Base-by-base conservation (phyloP, 2,888 invertebrate species). In the Diachrysia chrysitis region DNA sequence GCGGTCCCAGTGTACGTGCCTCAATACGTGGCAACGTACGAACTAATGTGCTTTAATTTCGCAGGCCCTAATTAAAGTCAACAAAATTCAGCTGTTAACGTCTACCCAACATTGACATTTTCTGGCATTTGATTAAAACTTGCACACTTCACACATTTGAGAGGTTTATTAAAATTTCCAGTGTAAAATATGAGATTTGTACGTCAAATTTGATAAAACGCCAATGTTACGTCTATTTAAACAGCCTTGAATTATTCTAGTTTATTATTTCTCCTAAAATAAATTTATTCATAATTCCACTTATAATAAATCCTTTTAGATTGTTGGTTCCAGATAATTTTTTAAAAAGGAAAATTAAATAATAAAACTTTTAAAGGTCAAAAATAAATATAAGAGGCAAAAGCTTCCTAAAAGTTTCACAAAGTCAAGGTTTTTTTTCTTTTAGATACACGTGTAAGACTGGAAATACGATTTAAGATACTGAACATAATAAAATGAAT, bases 71-170 rank as follows among this genome's bases (percentile, higher is more conserved):
- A 68, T 73, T 64, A 76, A 57, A 23, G 51, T 53, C 19, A 57
- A 19, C 55, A 65, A 51, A 53, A 64, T 63, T 37, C 12, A 10
- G 37, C 32, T 58, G 29, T 60, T 51, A 69, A 59, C 54, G 61
- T 58, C 54, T 64, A 62, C 58, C 48, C 25, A 56, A 16, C 65
- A 63, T 65, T 51, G 59, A 58, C 74, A 58, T 64, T 23, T 58
- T 51, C 21, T 58, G 42, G 59, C 46, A 59, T 71, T 68, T 71
- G 62, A 81, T 81, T 78, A 66, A 81, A 71, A 71, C 32, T 66
- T 71, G 59, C 61, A 25, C 21, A 51, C 63, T 63, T 56, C 16
- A 29, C 37, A 53, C 51, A 65, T 65, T 19, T 29, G 23, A 46
- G 19, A 62, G 54, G 64, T 65, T 62, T 46, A 46, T 56, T 56